phyloP scores from a whole-genome alignment of 2,113 vertebrate genomes.

The Trachemys scripta region DNA sequence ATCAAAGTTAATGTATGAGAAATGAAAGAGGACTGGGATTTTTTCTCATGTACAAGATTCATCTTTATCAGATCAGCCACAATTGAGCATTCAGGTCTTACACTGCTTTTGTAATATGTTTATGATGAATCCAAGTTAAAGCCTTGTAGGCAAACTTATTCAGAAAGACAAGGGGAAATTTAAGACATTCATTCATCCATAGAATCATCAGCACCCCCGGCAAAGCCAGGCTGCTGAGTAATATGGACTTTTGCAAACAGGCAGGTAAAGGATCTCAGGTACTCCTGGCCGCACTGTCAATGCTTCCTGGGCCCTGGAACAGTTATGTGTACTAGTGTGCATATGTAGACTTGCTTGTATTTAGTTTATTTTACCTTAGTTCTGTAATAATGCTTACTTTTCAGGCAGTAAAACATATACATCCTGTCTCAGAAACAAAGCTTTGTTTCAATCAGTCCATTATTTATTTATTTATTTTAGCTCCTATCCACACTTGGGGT shows the following conservation, averaged over 20 bases:
- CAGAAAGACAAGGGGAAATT: constrained; percentile 35
- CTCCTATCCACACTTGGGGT: too few relatives aligned
- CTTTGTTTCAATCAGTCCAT: background rate
- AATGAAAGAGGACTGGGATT: constrained; percentile 27
- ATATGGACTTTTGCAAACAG: background rate
- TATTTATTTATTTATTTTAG: background rate
- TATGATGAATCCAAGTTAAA: constrained; percentile 42
- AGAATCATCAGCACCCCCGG: background rate
- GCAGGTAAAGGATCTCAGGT: background rate
- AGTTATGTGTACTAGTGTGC: background rate
- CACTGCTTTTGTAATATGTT: constrained; percentile 47
- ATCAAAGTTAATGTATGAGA: constrained; percentile 54
- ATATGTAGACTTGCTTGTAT: background rate
- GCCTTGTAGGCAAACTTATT: constrained; percentile 12
- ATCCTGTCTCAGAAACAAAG: background rate
- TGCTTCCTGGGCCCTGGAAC: background rate
- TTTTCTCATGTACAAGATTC: constrained; percentile 19
- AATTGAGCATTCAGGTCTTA: constrained; percentile 37
- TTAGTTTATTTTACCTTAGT: background rate
- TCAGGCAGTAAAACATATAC: rapidly evolving
- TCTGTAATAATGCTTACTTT: background rate
- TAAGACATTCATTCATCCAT: constrained; percentile 35
- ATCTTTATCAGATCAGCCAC: constrained; percentile 29
- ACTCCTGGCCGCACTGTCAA: background rate
- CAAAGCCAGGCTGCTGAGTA: background rate